phyloP scores from a whole-genome alignment of 2,113 vertebrate genomes.

The Emydocephalus ijimae region DNA sequence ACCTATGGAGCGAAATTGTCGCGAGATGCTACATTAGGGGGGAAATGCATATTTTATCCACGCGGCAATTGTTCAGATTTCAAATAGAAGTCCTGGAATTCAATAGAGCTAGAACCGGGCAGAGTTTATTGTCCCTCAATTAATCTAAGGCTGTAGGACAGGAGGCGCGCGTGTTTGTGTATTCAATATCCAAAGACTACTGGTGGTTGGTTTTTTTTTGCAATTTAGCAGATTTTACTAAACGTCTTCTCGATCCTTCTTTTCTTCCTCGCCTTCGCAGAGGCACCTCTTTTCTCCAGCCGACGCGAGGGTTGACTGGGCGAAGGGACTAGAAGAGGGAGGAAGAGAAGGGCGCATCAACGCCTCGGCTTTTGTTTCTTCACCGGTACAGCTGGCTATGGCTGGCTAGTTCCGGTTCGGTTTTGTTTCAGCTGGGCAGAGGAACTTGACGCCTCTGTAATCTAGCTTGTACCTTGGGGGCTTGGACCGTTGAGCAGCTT shows the following conservation, averaged over 20 bases:
- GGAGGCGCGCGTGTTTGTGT: background rate
- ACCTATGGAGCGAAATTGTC: background rate
- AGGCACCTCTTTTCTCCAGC: background rate
- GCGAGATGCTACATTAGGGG: background rate
- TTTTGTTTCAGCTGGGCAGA: background rate
- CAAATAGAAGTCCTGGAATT: background rate
- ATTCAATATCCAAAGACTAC: background rate
- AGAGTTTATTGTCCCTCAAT: background rate
- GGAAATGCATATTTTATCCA: background rate
- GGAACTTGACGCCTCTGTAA: background rate
- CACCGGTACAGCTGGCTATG: background rate
- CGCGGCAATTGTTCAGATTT: background rate
- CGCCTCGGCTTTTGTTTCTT: constrained; percentile 6
- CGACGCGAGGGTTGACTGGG: background rate
- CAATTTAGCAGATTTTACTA: background rate
- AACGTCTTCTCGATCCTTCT: background rate
- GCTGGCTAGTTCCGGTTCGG: background rate
- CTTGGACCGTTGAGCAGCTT: background rate
- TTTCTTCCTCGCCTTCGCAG: background rate
- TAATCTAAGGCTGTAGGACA: background rate
- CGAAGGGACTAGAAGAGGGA: no score
- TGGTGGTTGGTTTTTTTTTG: background rate
- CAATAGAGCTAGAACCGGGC: background rate
- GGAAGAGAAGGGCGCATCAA: background rate
- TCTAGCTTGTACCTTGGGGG: background rate